phyloP scores from a whole-genome alignment of 2,797 vertebrate genomes.

The Kryptolebias ocellatus region DNA sequence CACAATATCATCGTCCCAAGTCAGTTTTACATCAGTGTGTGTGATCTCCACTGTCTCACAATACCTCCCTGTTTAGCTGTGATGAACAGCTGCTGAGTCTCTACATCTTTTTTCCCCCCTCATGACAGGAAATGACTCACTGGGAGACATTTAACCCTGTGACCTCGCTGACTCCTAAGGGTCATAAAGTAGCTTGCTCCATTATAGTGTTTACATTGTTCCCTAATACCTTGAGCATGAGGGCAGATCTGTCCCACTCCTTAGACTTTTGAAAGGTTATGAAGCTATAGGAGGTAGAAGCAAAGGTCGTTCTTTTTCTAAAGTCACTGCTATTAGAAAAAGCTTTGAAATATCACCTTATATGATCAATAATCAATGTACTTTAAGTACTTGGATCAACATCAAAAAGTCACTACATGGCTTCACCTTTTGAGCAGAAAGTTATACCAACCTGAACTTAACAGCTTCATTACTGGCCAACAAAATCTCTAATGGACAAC shows the following conservation, averaged over 20 bases:
- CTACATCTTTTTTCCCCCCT: constrained; percentile 44
- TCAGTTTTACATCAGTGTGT: constrained; percentile 29
- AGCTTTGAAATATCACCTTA: constrained; percentile 3
- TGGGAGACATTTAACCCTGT: constrained; percentile 60
- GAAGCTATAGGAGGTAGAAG: not conserved
- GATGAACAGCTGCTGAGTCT: constrained; percentile 65
- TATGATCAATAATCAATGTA: constrained; percentile 28
- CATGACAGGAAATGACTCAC: constrained; percentile 71
- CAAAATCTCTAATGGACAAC: not conserved
- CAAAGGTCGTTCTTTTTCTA: not conserved
- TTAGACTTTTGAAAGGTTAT: constrained; percentile 30
- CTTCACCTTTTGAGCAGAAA: constrained; percentile 1
- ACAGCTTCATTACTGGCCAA: not conserved
- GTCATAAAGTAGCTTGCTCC: constrained; percentile 51
- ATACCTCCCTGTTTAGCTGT: constrained; percentile 62
- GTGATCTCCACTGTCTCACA: constrained; percentile 57
- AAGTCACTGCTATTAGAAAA: constrained; percentile 3
- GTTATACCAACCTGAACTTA: not conserved
- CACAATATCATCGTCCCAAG: constrained; percentile 46
- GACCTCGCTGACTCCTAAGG: constrained; percentile 47
- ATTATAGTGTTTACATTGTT: constrained; percentile 59
- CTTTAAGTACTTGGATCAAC: constrained; percentile 10
- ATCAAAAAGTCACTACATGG: not conserved
- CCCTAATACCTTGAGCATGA: constrained; percentile 26
- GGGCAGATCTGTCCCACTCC: constrained; percentile 20